These are phyloP conservation scores for Megaptera novaeangliae DNA, from an alignment of 2,113 vertebrate species.

Conservation along the genomic window DNA sequence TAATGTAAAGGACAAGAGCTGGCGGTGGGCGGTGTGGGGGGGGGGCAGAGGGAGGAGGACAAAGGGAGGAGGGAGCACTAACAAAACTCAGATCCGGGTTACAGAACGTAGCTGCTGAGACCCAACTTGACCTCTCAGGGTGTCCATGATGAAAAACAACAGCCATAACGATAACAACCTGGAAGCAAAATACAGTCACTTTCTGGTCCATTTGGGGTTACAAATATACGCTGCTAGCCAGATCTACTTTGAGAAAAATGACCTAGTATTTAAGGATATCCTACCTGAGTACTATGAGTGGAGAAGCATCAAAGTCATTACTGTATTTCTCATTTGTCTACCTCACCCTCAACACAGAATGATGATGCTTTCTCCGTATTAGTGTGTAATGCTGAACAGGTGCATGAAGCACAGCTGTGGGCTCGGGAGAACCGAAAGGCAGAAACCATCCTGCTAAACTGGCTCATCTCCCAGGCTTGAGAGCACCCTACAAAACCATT, in stretches of 20 bases:
- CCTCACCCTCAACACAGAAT: neutral
- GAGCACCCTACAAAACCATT: neutral
- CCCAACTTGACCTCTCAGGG: neutral
- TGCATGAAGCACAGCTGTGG: no score
- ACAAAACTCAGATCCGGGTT: neutral
- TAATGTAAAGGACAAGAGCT: neutral
- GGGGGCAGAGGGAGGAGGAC: no score
- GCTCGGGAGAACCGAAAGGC: neutral
- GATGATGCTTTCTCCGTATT: neutral
- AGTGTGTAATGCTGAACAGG: neutral
- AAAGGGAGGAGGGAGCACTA: no score
- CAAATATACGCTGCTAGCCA: neutral
- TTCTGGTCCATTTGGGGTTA: neutral
- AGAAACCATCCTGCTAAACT: no score
- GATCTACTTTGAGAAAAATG: neutral
- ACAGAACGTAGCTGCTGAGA: neutral
- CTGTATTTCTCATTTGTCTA: neutral
- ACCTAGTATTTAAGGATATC: neutral
- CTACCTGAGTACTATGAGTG: neutral
- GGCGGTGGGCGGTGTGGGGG: rapidly evolving
- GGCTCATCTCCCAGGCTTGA: neutral
- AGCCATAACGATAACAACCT: neutral
- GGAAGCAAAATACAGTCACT: neutral
- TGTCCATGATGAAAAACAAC: neutral
- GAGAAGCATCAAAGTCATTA: neutral